A percentile compares a stretch with the other conserved stretches of the same genome.
Evolutionary conservation across 2,113 vertebrate genomes (phyloP).

Genomic region (Talpa occidentalis): DNA sequence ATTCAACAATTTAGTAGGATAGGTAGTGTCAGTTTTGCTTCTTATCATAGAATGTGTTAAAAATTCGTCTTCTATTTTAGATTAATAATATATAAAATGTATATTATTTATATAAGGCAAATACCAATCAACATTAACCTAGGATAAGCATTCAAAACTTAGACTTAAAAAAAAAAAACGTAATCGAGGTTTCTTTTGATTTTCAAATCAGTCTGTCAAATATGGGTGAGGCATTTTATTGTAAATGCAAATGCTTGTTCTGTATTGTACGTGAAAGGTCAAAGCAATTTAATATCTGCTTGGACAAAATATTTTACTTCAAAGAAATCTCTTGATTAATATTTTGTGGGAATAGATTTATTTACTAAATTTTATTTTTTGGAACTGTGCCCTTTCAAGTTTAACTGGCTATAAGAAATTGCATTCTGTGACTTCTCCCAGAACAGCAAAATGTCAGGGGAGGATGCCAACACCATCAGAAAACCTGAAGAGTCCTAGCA

Average conservation of each 20-base stretch:
- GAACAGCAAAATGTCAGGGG: conserved; percentile 36
- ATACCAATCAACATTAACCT: not conserved
- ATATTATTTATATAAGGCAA: not conserved
- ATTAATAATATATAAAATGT: not conserved
- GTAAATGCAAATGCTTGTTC: conserved; percentile 41
- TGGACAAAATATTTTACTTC: conserved; percentile 52
- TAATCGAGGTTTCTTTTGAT: not conserved
- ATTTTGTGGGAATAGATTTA: conserved; percentile 64
- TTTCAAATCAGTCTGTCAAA: not conserved
- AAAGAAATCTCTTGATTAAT: conserved; percentile 51
- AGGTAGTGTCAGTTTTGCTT: not conserved
- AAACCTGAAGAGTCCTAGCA: not conserved
- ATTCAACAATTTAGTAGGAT: not conserved
- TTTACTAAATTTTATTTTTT: conserved; percentile 60
- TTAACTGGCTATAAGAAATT: not conserved
- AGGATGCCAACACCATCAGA: not conserved
- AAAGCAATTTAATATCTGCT: conserved; percentile 56
- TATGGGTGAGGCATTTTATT: conserved; percentile 19
- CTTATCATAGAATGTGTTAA: not conserved
- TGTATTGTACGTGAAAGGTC: conserved; percentile 32
- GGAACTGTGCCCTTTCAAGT: conserved; percentile 44
- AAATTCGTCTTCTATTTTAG: not conserved
- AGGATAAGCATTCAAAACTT: not conserved
- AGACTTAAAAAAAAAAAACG: not conserved
- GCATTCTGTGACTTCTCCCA: not conserved